phyloP scores from a whole-genome alignment of 2,113 vertebrate genomes.

The Myotis lucifugus region DNA sequence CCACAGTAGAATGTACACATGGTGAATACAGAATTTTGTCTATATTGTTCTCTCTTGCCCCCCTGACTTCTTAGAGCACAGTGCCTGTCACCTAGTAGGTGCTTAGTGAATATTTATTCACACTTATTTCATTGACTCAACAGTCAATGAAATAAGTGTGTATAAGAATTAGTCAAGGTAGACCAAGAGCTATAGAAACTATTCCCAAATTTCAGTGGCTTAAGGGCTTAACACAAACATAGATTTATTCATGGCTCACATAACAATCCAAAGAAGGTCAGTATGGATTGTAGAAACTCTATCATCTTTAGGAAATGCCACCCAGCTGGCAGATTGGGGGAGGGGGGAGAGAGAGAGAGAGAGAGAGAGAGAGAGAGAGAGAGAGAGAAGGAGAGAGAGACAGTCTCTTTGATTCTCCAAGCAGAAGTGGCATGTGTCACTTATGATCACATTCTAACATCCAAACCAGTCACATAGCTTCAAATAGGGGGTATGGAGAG shows the following conservation, averaged over 20 bases:
- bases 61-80: neutral
- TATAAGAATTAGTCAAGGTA: neutral
- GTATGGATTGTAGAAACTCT: neutral
- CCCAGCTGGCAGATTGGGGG: neutral
- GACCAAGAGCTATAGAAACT: neutral
- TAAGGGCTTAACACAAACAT: neutral
- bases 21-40: neutral
- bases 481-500: neutral
- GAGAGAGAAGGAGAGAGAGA: neutral
- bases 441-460: neutral
- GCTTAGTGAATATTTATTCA: neutral
- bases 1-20: neutral
- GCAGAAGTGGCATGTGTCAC: neutral
- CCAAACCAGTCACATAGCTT: neutral
- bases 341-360: neutral
- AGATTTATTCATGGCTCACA: neutral
- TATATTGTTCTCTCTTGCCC: neutral
- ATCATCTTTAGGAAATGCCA: neutral
- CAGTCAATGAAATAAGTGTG: neutral
- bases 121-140: too few relatives aligned
- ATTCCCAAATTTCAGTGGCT: neutral
- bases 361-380: too few relatives aligned
- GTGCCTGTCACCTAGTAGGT: neutral
- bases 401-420: neutral
- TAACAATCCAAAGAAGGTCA: neutral